These are phyloP conservation scores for Tanypteryx hageni DNA, from an alignment of 2,888 invertebrate species.

Conservation along the genomic window DNA sequence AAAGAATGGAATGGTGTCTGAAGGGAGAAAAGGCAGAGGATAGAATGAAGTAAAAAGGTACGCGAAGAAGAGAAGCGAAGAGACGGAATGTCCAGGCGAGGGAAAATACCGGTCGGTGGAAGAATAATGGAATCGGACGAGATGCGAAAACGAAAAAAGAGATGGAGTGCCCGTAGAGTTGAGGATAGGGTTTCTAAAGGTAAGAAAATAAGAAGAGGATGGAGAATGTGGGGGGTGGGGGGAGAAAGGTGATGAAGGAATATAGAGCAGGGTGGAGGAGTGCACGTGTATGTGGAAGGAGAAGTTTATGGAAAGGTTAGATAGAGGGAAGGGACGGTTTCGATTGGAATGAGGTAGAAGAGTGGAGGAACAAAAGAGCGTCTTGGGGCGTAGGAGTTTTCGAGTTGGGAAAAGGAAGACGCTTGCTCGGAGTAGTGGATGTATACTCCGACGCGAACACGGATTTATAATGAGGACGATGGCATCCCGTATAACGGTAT, in stretches of 20 bases:
- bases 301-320: neutral
- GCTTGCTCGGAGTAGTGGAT: neutral
- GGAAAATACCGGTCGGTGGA: neutral
- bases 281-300: neutral
- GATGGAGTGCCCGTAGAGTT: neutral
- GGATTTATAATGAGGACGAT: no score
- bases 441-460: no score
- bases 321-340: neutral
- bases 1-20: no score
- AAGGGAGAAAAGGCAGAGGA: no score
- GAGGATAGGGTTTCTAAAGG: neutral
- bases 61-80: no score
- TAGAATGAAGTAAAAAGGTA: no score
- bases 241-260: neutral
- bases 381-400: neutral
- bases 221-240: neutral
- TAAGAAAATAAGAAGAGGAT: neutral
- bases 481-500: no score
- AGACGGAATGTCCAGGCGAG: neutral
- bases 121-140: neutral
- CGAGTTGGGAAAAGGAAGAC: neutral
- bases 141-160: neutral
- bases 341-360: neutral
- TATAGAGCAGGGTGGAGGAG: neutral
- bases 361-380: neutral